phyloP scores from a whole-genome alignment of 2,113 vertebrate genomes.

The Hippolais icterina region DNA sequence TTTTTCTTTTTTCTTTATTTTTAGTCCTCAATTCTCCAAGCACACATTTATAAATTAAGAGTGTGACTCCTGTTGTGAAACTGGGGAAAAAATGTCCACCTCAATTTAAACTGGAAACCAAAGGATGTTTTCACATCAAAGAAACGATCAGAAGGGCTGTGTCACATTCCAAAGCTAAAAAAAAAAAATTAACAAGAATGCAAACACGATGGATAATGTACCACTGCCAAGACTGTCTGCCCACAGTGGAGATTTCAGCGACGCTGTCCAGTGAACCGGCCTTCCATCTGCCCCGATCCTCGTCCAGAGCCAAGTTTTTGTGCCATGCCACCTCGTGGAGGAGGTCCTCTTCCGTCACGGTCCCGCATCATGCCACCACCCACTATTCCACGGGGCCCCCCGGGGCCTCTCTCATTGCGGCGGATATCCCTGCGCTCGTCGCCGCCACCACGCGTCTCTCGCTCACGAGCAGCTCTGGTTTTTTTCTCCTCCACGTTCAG shows the following conservation, averaged over 20 bases:
- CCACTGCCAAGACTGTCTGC: conserved; percentile 79
- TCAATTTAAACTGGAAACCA: conserved; percentile 86
- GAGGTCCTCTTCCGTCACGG: conserved; percentile 88
- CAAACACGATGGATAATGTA: conserved; percentile 90
- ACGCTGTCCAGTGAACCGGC: conserved; percentile 88
- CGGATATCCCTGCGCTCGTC: conserved; percentile 91
- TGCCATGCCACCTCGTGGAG: conserved; percentile 86
- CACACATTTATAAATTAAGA: conserved; percentile 89
- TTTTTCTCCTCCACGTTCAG: conserved; percentile 99
- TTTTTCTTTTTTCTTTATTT: conserved; percentile 22
- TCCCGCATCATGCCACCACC: conserved; percentile 94
- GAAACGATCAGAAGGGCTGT: conserved; percentile 90
- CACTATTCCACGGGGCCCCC: conserved; percentile 87
- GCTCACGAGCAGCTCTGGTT: conserved; percentile 89
- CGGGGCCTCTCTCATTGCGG: conserved; percentile 88
- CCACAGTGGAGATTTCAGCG: conserved; percentile 79
- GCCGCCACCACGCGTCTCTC: conserved; percentile 85
- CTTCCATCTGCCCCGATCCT: conserved; percentile 85
- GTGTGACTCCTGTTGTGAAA: conserved; percentile 86
- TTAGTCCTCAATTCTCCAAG: conserved; percentile 78
- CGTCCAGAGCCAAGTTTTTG: conserved; percentile 89
- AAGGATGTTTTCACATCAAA: conserved; percentile 89
- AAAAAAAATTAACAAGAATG: conserved; percentile 86
- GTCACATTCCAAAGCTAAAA: conserved; percentile 98
- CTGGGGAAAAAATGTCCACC: conserved; percentile 84